Base-by-base conservation (phyloP, 2,113 vertebrate genomes). In the Pomatorhinus ruficollis region DNA sequence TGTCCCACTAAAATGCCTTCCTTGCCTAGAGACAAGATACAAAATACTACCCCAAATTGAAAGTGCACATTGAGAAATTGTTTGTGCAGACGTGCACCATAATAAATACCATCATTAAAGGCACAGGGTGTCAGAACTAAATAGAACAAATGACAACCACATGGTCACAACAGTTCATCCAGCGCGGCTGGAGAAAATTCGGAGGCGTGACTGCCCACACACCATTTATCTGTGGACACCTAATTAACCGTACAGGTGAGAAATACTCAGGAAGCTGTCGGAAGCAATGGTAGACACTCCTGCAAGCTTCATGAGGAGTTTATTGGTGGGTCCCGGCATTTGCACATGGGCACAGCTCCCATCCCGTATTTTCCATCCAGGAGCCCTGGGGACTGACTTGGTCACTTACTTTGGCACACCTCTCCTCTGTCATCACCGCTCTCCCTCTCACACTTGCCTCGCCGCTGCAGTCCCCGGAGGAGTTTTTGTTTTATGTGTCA, bases 381-480 rank as follows among this genome's bases (percentile, higher is more conserved):
- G 57, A 84, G 45, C 64, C 85, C 68, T 5, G 27, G 11, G 42
- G n/a, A 53, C 31, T 78, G 78, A 8, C 42, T 64, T 0, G 0
- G 35, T 75, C 92, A 97, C 96, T 97, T 97, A 97, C 97, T 94
- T 96, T 95, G 78, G 83, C 86, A 94, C 81, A 45, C 94, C 65
- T 96, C 37, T 97, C 92, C 70, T 97, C 96, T 52, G 95, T 95
- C 97, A 97, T 97, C 59, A 33, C 83, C 2, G 28, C 80, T 63
- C 59, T 50, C 60, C 35, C 66, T 71, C 57, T n/a, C 13, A 50
- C 72, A 11, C 80, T 81, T 10, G 81, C 82, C 39, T 39, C 50
- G 6, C 15, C 4, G 25, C 59, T 42, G 91, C 85, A 64, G 85
- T 39, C 35, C 84, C 37, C 0, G 2, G 33, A 74, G 64, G 39